Evolutionary conservation across 2,797 vertebrate genomes (phyloP), one percentile per base, ranked within the genome.

Genomic region (Notolabrus celidotus): DNA sequence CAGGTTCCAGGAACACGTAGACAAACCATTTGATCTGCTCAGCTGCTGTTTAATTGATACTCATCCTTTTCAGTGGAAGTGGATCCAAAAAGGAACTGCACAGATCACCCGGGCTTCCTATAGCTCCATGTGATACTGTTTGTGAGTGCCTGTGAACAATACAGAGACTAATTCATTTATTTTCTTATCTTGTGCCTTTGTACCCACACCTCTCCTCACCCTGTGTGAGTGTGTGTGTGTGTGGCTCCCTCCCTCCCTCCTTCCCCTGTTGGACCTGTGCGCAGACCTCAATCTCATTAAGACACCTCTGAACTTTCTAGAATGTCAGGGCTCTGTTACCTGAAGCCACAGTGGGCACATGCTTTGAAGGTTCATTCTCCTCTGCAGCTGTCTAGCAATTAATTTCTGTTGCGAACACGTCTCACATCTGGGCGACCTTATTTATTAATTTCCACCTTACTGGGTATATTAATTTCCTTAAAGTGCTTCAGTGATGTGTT

Each of bases 221-320:
- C 47, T 50, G 17, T 11, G 41, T 31, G 22, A 46, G 22, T 42
- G 12, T 56, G 25, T 22, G 23, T 64, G 38, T 46, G 41, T 58
- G 39, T 53, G 39, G 53, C 58, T 2, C 5, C 10, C 43, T 56
- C 39, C 68, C 29, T 7, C 19, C 27, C 42, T 53, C 56, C 11
- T 17, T 29, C 62, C 71, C 63, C 33, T 7, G 3, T 54, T 62
- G 66, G 71, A 67, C 64, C 47, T 3, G 38, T 65, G 57, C 29
- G 39, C 62, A 55, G 71, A 86, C 79, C 66, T 83, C 84, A 80
- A 79, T 89, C 80, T 89, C 81, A 88, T 91, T 88, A 89, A 76
- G 84, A 84, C 16, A 64, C 77, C 74, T 88, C 78, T 87, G 87
- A 88, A 87, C 85, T 87, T 85, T 86, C 80, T 75, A 81, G 85